Conservation (phyloP, 2,113 vertebrate species). For the Coregonus clupeaformis region DNA sequence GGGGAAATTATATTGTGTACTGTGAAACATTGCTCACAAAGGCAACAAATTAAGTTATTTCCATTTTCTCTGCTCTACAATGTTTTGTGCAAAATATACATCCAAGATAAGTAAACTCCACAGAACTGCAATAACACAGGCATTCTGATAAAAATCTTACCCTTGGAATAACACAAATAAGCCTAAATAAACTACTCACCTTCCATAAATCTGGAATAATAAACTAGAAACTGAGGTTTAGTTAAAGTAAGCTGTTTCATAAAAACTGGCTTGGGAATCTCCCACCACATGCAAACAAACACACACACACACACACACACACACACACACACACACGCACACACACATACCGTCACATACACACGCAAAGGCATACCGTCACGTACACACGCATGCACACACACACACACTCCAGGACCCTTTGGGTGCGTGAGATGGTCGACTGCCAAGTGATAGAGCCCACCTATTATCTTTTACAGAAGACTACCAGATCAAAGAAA, state of each 20-base stretch:
- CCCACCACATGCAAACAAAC: not conserved
- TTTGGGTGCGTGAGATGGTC: not conserved
- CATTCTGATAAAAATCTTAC: not conserved
- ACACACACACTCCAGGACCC: not conserved
- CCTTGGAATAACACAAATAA: slow-evolving; percentile 30
- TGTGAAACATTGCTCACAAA: too few species aligned
- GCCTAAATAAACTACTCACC: slow-evolving; percentile 49
- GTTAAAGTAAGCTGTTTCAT: slow-evolving; percentile 11
- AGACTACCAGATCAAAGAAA: slow-evolving; percentile 39
- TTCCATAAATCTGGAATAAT: slow-evolving; percentile 49
- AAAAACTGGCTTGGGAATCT: slow-evolving; percentile 27
- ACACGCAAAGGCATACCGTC: not conserved
- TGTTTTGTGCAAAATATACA: slow-evolving; percentile 30
- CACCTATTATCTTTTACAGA: slow-evolving; percentile 40
- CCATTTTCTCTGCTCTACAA: slow-evolving; percentile 22
- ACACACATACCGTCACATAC: not conserved
- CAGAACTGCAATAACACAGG: not conserved
- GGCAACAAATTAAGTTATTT: too few species aligned
- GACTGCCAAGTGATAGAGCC: slow-evolving; percentile 35
- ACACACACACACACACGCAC: not conserved
- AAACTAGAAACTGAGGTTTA: slow-evolving; percentile 33
- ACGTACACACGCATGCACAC: not conserved
- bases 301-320: not conserved
- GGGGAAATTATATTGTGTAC: too few species aligned
- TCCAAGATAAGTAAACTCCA: not conserved